A percentile compares a stretch with the other conserved stretches of the same genome.
Conservation (phyloP, 2,888 invertebrate genomes). For the Hartigia nigra region DNA sequence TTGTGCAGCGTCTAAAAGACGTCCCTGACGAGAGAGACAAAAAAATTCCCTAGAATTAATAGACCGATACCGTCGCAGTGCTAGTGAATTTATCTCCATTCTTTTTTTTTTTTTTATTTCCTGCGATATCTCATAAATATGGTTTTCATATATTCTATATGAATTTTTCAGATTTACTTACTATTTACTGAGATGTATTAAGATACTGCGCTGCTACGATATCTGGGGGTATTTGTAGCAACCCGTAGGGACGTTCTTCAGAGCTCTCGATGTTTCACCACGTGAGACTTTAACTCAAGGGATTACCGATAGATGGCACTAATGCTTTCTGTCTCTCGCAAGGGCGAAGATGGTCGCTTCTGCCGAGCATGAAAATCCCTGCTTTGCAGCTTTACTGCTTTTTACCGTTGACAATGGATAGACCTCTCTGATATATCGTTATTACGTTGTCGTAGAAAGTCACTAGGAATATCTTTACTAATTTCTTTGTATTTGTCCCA, state of each 20-base stretch:
- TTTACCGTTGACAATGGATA: not conserved
- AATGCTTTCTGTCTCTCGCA: not conserved
- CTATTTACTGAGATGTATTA: not conserved
- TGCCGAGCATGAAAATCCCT: not conserved
- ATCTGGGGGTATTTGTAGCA: not conserved
- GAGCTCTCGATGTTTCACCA: not conserved
- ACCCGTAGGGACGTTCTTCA: not conserved
- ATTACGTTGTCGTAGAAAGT: not conserved
- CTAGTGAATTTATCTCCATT: not conserved
- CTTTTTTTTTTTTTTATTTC: not conserved
- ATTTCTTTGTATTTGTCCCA: not conserved
- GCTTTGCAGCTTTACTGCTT: not conserved
- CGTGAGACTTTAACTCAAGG: not conserved
- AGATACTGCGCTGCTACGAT: not conserved
- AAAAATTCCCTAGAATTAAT: not conserved
- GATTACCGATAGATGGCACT: not conserved
- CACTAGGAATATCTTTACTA: not conserved
- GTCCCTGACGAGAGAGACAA: not conserved
- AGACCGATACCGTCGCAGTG: not conserved
- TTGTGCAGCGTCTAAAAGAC: slow-evolving; percentile 33
- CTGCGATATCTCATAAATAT: not conserved
- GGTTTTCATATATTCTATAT: not conserved
- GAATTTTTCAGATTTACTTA: not conserved
- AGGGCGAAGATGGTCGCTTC: not conserved
- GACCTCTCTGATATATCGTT: not conserved